Percentiles rank a stretch among this genome's conserved stretches.
Evolutionary conservation across 2,113 vertebrate genomes (phyloP).

Genomic region (Anas platyrhynchos): DNA sequence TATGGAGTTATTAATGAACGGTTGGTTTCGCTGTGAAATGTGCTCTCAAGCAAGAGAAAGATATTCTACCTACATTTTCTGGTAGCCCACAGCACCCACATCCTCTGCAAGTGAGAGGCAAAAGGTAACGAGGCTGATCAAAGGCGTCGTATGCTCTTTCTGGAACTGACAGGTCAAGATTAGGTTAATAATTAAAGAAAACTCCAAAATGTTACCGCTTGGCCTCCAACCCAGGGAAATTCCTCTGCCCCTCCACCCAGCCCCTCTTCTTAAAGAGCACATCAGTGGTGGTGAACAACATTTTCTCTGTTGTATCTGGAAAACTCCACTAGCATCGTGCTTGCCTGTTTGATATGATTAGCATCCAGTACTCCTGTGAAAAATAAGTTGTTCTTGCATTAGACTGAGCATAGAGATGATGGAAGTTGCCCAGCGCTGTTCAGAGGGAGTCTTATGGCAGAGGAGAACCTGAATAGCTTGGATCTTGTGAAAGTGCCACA

Average conservation of each 20-base stretch:
- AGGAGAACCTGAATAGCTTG: not conserved
- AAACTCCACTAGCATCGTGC: not conserved
- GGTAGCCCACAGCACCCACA: conserved; percentile 61
- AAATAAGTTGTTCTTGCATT: not conserved
- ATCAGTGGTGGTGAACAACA: not conserved
- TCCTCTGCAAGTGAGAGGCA: conserved; percentile 49
- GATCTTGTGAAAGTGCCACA: not conserved
- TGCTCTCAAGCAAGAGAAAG: conserved; percentile 26
- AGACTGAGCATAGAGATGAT: not conserved
- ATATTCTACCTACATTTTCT: conserved; percentile 9
- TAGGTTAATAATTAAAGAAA: conserved; percentile 5
- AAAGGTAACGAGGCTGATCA: not conserved
- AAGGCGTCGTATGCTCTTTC: rapidly evolving
- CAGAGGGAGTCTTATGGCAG: not conserved
- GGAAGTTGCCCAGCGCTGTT: not conserved
- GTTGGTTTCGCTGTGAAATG: not conserved
- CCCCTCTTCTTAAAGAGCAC: not conserved
- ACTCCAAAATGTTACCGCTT: not conserved
- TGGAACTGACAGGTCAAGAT: not conserved
- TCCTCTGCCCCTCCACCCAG: not conserved
- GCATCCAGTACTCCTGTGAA: not conserved
- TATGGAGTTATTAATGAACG: not conserved
- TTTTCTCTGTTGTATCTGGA: not conserved
- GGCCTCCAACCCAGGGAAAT: rapidly evolving
- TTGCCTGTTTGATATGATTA: not conserved